Percentiles rank a stretch among this genome's conserved stretches.
These are phyloP conservation scores for Gambusia yucatana DNA, from an alignment of 2,797 vertebrate genomes.

Conservation along the genomic window DNA sequence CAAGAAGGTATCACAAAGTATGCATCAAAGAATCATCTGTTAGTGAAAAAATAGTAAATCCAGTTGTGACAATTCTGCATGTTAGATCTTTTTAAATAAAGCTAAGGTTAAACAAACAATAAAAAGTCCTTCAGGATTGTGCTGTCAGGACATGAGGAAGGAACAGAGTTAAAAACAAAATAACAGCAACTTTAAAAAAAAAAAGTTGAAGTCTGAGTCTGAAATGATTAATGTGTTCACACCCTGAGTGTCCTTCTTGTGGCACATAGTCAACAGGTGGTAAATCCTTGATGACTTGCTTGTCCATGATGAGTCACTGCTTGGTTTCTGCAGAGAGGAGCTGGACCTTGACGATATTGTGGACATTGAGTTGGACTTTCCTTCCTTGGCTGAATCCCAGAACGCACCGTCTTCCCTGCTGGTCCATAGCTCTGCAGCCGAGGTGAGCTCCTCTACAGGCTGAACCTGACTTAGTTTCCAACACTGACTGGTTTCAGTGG, in stretches of 20 bases:
- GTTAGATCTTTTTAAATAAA: background rate
- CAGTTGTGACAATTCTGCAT: background rate
- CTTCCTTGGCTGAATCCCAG: constrained; percentile 70
- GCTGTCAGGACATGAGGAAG: background rate
- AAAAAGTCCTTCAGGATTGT: background rate
- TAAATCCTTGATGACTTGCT: background rate
- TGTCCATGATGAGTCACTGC: background rate
- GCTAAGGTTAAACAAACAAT: background rate
- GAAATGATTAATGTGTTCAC: background rate
- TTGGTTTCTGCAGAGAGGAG: constrained; percentile 76
- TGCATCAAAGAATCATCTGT: background rate
- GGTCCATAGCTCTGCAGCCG: constrained; percentile 20
- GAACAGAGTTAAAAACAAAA: background rate
- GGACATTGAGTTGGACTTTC: constrained; percentile 87
- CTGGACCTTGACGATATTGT: constrained; percentile 88
- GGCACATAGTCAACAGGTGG: background rate
- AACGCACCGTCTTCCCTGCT: constrained; percentile 9
- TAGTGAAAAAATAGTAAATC: background rate
- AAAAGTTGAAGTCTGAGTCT: background rate
- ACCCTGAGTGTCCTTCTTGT: background rate
- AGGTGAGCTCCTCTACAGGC: constrained; percentile 52
- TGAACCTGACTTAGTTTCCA: too few species aligned
- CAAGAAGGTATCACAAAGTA: background rate
- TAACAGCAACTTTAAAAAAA: background rate
- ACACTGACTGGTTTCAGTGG: too few species aligned